phyloP scores from a whole-genome alignment of 2,113 vertebrate species.

The Tragulus kanchil region DNA sequence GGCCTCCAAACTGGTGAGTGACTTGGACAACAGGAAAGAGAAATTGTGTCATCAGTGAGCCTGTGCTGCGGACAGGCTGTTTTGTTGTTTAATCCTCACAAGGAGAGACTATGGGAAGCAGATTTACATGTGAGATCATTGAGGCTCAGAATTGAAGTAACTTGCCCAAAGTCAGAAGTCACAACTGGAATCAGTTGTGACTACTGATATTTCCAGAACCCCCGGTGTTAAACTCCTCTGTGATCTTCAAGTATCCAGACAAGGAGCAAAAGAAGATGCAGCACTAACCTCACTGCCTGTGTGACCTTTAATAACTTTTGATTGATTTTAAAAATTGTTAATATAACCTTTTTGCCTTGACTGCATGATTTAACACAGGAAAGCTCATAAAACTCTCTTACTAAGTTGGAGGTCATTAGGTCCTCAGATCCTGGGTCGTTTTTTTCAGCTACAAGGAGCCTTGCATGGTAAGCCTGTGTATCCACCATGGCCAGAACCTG shows the following conservation, averaged over 20 bases:
- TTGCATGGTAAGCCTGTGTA: background rate
- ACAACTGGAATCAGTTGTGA: background rate
- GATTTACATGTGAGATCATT: background rate
- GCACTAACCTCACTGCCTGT: background rate
- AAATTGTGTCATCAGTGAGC: background rate
- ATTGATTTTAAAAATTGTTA: constrained; percentile 2
- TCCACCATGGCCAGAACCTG: background rate
- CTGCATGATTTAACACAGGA: background rate
- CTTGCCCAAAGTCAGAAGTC: background rate
- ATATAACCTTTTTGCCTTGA: background rate
- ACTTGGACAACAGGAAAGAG: background rate
- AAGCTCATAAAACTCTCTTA: background rate
- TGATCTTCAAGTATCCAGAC: background rate
- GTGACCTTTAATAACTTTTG: constrained; percentile 4
- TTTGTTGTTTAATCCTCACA: background rate
- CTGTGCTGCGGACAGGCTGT: background rate
- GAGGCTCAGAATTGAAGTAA: background rate
- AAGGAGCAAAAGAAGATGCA: background rate
- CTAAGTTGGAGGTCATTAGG: background rate
- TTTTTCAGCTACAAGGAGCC: background rate
- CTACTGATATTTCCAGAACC: background rate
- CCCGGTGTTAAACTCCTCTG: background rate
- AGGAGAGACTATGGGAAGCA: background rate
- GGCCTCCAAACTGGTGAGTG: background rate
- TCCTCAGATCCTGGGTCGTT: background rate